phyloP scores from a whole-genome alignment of 2,888 invertebrate genomes.

The Nysson spinosus region DNA sequence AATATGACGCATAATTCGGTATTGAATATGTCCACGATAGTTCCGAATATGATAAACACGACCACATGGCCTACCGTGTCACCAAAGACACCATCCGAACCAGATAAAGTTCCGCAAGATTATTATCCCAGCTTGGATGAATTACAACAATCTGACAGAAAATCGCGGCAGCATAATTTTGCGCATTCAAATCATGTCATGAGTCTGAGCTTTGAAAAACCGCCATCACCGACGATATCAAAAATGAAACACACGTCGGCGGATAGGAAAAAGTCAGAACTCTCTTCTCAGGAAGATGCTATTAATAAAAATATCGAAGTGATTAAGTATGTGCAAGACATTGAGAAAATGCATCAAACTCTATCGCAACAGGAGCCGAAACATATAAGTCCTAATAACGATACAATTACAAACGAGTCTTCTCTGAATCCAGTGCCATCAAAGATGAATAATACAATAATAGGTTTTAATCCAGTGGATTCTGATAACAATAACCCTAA shows the following conservation, averaged over 20 bases:
- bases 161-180: constrained; percentile 69
- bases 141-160: constrained; percentile 68
- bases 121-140: constrained; percentile 76
- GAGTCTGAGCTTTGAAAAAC: constrained; percentile 70
- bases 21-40: constrained; percentile 68
- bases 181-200: constrained; percentile 66
- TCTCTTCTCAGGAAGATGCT: constrained; percentile 73
- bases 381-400: constrained; percentile 52
- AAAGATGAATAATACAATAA: constrained; percentile 55
- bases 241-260: constrained; percentile 67
- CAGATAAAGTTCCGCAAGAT: constrained; percentile 73
- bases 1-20: constrained; percentile 70
- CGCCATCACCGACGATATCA: constrained; percentile 65
- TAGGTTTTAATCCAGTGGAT: constrained; percentile 46
- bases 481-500: constrained; percentile 54
- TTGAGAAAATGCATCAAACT: constrained; percentile 79
- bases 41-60: constrained; percentile 66
- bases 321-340: constrained; percentile 77
- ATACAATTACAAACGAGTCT: constrained; percentile 56
- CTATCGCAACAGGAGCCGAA: constrained; percentile 73
- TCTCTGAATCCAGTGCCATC: constrained; percentile 49
- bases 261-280: constrained; percentile 69
- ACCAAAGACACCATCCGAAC: constrained; percentile 65
- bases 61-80: constrained; percentile 71
- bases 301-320: constrained; percentile 73